Percentiles rank a stretch among this genome's conserved stretches.
Conservation (phyloP, 2,888 invertebrate species). For the Sicus ferrugineus region DNA sequence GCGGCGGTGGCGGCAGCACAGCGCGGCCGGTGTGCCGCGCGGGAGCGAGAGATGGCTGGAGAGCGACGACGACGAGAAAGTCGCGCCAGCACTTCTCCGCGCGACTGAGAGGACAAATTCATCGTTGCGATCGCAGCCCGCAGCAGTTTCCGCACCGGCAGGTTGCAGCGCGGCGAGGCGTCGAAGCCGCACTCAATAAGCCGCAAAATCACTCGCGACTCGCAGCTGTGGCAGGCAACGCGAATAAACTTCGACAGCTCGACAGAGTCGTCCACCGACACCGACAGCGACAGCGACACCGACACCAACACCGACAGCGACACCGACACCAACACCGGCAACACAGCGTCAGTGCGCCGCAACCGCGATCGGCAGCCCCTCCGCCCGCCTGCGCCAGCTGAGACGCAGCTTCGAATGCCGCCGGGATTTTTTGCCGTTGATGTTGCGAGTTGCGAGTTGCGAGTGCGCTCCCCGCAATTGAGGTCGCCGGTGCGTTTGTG, state of each 20-base stretch:
- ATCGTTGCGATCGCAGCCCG: too few relatives aligned
- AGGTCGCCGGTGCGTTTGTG: conserved; percentile 13
- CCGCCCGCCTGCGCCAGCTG: conserved; percentile 1
- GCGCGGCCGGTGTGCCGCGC: neutral
- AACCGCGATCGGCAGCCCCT: neutral
- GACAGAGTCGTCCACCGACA: conserved; percentile 15
- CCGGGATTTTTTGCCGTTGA: conserved; percentile 27
- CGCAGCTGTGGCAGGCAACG: conserved; percentile 26
- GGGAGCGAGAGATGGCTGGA: neutral
- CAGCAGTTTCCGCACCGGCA: neutral
- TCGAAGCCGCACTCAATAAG: conserved; percentile 21
- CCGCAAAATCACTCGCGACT: conserved; percentile 23
- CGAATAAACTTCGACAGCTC: conserved; percentile 24
- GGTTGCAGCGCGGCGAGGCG: neutral
- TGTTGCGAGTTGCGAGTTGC: conserved; percentile 29
- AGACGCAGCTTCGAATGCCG: conserved; percentile 4
- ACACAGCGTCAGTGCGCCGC: conserved; percentile 1
- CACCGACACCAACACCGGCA: neutral
- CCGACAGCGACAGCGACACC: neutral
- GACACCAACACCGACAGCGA: neutral
- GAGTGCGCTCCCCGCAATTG: conserved; percentile 14
- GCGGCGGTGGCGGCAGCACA: too few relatives aligned
- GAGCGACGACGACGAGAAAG: neutral
- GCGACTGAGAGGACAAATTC: too few relatives aligned
- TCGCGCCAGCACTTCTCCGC: too few relatives aligned